Evolutionary conservation across 1,140 invertebrate genomes (phyloP).

Genomic region (Agrypnia vestita): DNA sequence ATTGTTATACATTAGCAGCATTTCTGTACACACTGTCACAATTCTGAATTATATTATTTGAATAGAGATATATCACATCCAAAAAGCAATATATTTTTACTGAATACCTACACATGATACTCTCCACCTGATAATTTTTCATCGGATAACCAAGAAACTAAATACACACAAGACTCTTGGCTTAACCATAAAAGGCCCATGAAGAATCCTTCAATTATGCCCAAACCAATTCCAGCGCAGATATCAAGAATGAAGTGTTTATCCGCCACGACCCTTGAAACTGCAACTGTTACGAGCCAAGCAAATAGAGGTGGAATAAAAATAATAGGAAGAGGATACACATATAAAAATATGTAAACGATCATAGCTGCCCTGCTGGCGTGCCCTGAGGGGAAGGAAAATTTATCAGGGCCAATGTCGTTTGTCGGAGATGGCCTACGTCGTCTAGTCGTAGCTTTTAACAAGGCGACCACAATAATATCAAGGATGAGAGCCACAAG

Average conservation of each 20-base stretch:
- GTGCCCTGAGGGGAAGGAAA: conserved; percentile 97
- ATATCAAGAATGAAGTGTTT: conserved; percentile 94
- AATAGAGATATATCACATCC: no score
- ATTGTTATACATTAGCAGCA: no score
- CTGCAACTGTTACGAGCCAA: conserved; percentile 83
- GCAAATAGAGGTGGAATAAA: conserved; percentile 77
- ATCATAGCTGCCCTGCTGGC: conserved; percentile 89
- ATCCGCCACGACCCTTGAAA: conserved; percentile 83
- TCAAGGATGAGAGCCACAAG: conserved; percentile 85
- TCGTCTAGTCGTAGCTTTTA: conserved; percentile 87
- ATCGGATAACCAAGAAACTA: conserved; percentile 67
- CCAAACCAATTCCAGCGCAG: conserved; percentile 82
- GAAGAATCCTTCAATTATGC: conserved; percentile 82
- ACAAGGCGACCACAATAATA: conserved; percentile 84
- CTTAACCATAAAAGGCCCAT: conserved; percentile 81
- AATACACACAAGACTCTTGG: conserved; percentile 65
- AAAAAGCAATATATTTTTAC: no score
- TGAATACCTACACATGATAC: conserved; percentile 51
- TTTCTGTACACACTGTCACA: no score
- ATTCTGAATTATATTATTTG: no score
- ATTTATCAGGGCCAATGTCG: conserved; percentile 85
- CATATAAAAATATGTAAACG: conserved; percentile 79
- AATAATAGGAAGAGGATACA: conserved; percentile 77
- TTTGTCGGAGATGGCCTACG: conserved; percentile 80
- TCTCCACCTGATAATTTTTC: conserved; percentile 54